Evolutionary conservation across 2,113 vertebrate species (phyloP), one percentile per base, ranked within the genome.

Genomic region (Phocoena phocoena): DNA sequence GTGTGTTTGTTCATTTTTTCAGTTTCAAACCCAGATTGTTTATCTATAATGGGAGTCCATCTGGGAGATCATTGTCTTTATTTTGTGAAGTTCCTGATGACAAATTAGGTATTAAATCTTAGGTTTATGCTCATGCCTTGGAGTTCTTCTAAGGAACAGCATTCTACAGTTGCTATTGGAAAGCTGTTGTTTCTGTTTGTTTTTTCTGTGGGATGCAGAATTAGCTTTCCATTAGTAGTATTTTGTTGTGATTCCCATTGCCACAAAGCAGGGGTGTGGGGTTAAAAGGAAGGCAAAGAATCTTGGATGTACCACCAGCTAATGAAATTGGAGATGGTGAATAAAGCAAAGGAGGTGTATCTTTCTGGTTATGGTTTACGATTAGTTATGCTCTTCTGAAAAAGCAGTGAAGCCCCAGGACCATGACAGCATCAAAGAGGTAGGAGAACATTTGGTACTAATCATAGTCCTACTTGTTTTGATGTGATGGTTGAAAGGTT

Each of bases 391-490:
- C 26, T 84, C 58, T 76, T 71, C 47, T 82, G 84, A 44, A 80
- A 93, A 82, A 93, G 12, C 63, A 77, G 5, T 65, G 44, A 80
- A 80, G 26, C 60, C 41, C 5, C 12, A 76, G 82, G 65, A 76
- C 26, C 18, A 9, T 47, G 20, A 14, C 3, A 77, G 8, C 21
- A 23, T 86, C 31, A 86, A n/a, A 7, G 36, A 55, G 2, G 23
- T 65, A 31, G 77, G 81, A 77, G 88, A 86, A 95, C 53, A 25
- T 76, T 97, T 81, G 71, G 88, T 93, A 60, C 67, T 80, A 44
- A 25, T 28, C 1, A 1, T 60, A 23, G 53, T 58, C n/a, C 44
- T 33, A 15, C 44, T 58, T 60, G 36, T 77, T 53, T 82, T 80
- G 81, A 74, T 88, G 53, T 38, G 73, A 25, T 94, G 31, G 33